Percentiles rank a stretch among this genome's conserved stretches.
These are phyloP conservation scores for Argynnis bischoffii DNA, from an alignment of 2,888 invertebrate genomes.

Conservation along the genomic window DNA sequence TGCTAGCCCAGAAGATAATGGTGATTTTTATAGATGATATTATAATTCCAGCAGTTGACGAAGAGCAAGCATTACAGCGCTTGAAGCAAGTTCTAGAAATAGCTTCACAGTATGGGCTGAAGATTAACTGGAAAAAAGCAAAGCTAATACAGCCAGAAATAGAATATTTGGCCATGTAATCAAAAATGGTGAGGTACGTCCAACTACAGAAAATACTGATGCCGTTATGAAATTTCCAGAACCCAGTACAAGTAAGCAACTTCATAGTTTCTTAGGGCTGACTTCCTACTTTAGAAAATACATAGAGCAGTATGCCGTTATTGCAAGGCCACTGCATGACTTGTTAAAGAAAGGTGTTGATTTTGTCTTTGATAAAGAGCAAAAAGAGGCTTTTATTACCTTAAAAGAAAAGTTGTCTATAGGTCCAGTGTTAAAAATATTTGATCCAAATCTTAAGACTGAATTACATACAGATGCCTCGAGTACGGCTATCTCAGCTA, in stretches of 20 bases:
- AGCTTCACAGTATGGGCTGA: constrained; percentile 35
- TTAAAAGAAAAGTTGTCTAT: constrained; percentile 13
- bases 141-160: constrained; percentile 44
- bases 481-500: too few relatives aligned
- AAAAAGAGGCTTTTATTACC: too few relatives aligned
- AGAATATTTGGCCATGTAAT: constrained; percentile 44
- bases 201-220: constrained; percentile 38
- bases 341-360: constrained; percentile 29
- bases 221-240: constrained; percentile 38
- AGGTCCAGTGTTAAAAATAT: constrained; percentile 15
- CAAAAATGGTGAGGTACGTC: constrained; percentile 33
- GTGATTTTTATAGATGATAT: constrained; percentile 44
- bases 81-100: constrained; percentile 32
- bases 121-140: constrained; percentile 46
- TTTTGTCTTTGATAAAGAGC: constrained; percentile 17
- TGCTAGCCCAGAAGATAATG: constrained; percentile 38
- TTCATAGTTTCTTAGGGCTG: constrained; percentile 43
- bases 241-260: constrained; percentile 37
- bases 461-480: too few relatives aligned
- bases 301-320: constrained; percentile 42
- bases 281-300: constrained; percentile 44
- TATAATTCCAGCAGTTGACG: constrained; percentile 36
- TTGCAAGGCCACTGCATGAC: constrained; percentile 43
- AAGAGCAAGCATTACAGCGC: constrained; percentile 30
- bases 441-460: too few relatives aligned